A percentile compares a stretch with the other conserved stretches of the same genome.
phyloP scores from a whole-genome alignment of 2,797 vertebrate species.

The Hoplostethus atlanticus region DNA sequence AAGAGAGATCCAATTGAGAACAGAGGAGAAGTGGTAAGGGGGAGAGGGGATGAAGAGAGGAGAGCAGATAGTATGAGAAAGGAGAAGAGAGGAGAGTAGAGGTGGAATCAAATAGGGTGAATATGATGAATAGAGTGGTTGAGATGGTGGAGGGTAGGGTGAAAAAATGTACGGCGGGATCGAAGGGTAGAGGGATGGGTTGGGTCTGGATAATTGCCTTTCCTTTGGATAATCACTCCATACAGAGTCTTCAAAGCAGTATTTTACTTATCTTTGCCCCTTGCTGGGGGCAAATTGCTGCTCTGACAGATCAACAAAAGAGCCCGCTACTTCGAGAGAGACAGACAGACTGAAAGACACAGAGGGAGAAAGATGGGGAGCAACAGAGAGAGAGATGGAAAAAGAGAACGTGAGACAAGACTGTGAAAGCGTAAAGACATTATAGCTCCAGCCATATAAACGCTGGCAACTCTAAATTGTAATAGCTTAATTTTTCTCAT shows the following conservation, averaged over 20 bases:
- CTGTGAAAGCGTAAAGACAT: neutral
- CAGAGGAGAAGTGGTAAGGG: slow-evolving; percentile 10
- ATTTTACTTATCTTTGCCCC: slow-evolving; percentile 66
- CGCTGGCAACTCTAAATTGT: too few species aligned
- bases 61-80: neutral
- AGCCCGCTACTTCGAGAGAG: slow-evolving; percentile 46
- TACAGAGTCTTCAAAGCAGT: slow-evolving; percentile 80
- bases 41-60: slow-evolving; percentile 10
- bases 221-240: slow-evolving; percentile 81
- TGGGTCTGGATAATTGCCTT: slow-evolving; percentile 75
- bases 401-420: neutral
- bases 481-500: too few species aligned
- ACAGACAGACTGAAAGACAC: slow-evolving; percentile 49
- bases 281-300: slow-evolving; percentile 71
- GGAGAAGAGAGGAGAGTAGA: slow-evolving; percentile 29
- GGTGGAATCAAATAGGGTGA: slow-evolving; percentile 58
- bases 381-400: neutral
- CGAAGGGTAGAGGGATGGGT: slow-evolving; percentile 62
- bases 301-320: slow-evolving; percentile 76
- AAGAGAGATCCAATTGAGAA: neutral
- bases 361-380: slow-evolving; percentile 8
- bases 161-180: slow-evolving; percentile 43
- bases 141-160: slow-evolving; percentile 41
- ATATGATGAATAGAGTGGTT: slow-evolving; percentile 52
- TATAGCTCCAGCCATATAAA: too few species aligned